A percentile compares a stretch with the other conserved stretches of the same genome.
These are phyloP conservation scores for Lamellibrachia columna DNA, from an alignment of 2,888 invertebrate genomes.

Conservation along the genomic window DNA sequence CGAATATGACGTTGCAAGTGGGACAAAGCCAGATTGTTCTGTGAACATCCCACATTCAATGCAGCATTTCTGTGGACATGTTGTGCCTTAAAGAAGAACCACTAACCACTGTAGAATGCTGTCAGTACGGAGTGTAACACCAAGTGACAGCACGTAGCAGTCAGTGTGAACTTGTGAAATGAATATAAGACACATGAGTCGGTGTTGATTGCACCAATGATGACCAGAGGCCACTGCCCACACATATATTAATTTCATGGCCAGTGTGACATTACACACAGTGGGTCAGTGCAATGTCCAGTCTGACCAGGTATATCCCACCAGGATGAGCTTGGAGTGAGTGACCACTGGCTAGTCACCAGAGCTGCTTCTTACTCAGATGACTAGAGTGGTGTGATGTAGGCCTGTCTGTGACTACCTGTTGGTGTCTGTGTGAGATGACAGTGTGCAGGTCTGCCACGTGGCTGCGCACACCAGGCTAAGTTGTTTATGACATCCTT, in stretches of 20 bases:
- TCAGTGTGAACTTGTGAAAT: neutral
- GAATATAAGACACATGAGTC: neutral
- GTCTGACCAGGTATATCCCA: neutral
- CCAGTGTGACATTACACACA: too few species aligned
- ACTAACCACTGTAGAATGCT: neutral
- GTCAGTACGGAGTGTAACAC: neutral
- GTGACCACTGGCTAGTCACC: neutral
- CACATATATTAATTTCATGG: neutral
- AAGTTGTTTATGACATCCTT: neutral
- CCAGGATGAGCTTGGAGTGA: neutral
- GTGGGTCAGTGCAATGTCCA: neutral
- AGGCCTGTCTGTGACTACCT: neutral
- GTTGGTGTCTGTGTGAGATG: neutral
- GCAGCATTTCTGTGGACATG: neutral
- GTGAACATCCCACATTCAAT: too few species aligned
- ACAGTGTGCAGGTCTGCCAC: neutral
- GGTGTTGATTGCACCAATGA: neutral
- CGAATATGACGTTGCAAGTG: neutral
- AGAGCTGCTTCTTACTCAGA: neutral
- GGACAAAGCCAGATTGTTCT: too few species aligned
- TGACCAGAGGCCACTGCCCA: neutral
- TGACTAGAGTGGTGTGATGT: neutral
- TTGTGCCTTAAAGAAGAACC: neutral
- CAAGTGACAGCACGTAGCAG: neutral
- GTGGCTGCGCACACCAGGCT: neutral